Evolutionary conservation across 2,888 invertebrate genomes (phyloP), one percentile per base, ranked within the genome.

Genomic region (Aquatica leii): DNA sequence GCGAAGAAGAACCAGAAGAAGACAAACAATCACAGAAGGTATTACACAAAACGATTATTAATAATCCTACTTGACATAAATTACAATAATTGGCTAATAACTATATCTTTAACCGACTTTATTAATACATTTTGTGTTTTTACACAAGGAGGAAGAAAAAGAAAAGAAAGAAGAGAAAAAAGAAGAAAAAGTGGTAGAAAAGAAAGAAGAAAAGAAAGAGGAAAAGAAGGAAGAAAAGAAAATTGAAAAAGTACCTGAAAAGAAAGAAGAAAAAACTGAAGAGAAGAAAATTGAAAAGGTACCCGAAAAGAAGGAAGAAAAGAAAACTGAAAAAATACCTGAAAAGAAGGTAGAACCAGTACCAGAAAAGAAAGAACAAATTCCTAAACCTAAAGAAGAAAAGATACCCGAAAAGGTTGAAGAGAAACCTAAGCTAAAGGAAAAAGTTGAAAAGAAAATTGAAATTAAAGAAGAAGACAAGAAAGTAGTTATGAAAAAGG

Each of bases 221-320:
- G 81, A 77, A 59, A 82, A 83, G 73, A 84, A 84, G 70, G 74
- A 82, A 12, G 81, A 84, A 78, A 82, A 74, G 35, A 71, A 75
- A 24, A 70, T 71, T 5, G 74, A 73, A 20, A 66, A 76, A 35
- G 64, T 66, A 21, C 66, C 69, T 53, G 53, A 62, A 11, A 77
- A 77, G 74, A 76, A 80, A 74, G 82, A 43, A 59, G 55, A 50
- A 35, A 15, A 49, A 37, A 54, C 43, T 11, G 17, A 11, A 48
- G 18, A 55, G 51, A 43, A 56, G 51, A 50, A 62, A 57, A n/a
- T n/a, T n/a, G n/a, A n/a, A n/a, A n/a, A n/a, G n/a, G n/a, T n/a
- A n/a, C n/a, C n/a, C n/a, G 59, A 65, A 57, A 51, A 56, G 43
- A 41, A 34, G 18, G 69, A 75, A 31, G 78, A 79, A 68, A 83